Percentiles rank a stretch among this genome's conserved stretches.
These are phyloP conservation scores for Tor tambroides DNA, from an alignment of 2,113 vertebrate genomes.

Conservation along the genomic window DNA sequence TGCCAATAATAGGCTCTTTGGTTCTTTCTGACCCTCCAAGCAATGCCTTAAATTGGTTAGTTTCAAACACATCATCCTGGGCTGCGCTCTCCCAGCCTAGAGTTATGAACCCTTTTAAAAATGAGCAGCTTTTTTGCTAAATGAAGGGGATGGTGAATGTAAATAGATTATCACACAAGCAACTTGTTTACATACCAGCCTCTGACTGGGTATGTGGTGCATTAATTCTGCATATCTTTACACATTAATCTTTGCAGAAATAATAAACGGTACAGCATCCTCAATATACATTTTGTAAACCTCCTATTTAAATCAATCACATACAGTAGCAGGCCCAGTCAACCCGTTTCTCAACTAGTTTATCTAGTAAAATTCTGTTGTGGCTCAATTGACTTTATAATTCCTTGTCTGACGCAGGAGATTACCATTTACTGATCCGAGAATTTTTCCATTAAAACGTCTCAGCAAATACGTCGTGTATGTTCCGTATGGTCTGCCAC, in stretches of 20 bases:
- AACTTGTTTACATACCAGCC: constrained; percentile 60
- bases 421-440: not conserved
- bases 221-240: constrained; percentile 40
- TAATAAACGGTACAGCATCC: not conserved
- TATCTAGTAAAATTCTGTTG: not conserved
- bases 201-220: constrained; percentile 25
- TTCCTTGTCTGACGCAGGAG: not conserved
- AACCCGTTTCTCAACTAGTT: not conserved
- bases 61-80: constrained; percentile 63
- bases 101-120: constrained; percentile 34
- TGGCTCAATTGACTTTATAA: no score
- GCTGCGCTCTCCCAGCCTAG: constrained; percentile 57
- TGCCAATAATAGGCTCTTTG: constrained; percentile 77
- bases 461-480: not conserved
- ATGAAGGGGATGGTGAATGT: not conserved
- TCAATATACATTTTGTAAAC: not conserved
- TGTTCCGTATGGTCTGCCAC: not conserved
- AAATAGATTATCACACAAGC: constrained; percentile 43
- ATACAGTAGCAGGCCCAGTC: not conserved
- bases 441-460: not conserved
- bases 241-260: constrained; percentile 16
- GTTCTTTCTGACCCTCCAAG: constrained; percentile 70
- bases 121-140: constrained; percentile 16
- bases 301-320: not conserved
- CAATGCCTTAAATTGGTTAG: constrained; percentile 74